Evolutionary conservation across 2,113 vertebrate species (phyloP), one percentile per base, ranked within the genome.

Genomic region (Xenopus borealis): DNA sequence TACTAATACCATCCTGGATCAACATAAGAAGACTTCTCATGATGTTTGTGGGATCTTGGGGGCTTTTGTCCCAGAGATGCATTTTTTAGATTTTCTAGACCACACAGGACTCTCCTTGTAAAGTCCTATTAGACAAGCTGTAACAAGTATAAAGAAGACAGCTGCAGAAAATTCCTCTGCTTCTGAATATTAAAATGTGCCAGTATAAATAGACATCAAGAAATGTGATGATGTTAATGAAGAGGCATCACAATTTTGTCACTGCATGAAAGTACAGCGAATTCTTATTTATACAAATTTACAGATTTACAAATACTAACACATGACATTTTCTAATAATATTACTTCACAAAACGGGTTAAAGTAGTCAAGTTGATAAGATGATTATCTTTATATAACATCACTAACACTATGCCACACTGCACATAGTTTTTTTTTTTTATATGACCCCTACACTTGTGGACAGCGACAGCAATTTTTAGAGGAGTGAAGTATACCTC

Each of bases 11-110:
- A n/a, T 46, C 12, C 23, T 75, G 72, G 64, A 67, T 44, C 16
- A 23, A 75, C 61, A 75, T 75, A 52, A 75, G 64, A 67, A 27
- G 47, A 59, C 40, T 16, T 13, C 40, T 7, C 12, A 66, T n/a
- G 55, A 68, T 55, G 47, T 55, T 67, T 75, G 64, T 75, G 72
- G 67, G 72, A 65, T 67, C 55, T 67, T 57, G 63, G 52, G 50
- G 20, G 53, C 18, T 33, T 61, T 18, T 19, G 12, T 58, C 55
- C 23, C 55, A 67, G 30, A 75, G 57, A 44, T 61, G 16, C 30
- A 45, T 68, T 75, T 68, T 68, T 27, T 19, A 40, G 33, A 40
- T 40, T 40, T 50, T 50, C 14, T 12, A 47, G 72, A 75, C 72
- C 72, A 20, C 72, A 75, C 72, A 75, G 62, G 66, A 52, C 46